phyloP scores from a whole-genome alignment of 2,888 invertebrate genomes.

The Caenorhabditis japonica region DNA sequence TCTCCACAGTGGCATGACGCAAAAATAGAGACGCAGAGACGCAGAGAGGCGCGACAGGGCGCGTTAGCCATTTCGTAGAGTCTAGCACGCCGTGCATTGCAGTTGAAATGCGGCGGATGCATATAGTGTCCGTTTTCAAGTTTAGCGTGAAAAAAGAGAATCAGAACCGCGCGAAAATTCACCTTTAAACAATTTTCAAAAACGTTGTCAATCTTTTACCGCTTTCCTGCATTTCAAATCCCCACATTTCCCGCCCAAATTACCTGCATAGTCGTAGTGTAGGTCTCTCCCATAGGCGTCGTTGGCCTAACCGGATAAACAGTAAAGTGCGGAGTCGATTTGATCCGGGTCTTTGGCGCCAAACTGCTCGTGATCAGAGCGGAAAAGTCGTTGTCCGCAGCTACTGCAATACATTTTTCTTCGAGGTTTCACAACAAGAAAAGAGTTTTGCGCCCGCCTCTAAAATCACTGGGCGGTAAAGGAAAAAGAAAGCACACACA shows the following conservation, averaged over 20 bases:
- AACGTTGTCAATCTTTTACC: no score
- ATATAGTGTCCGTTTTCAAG: no score
- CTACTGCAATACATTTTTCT: constrained; percentile 12
- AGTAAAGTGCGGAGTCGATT: constrained; percentile 60
- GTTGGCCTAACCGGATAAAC: constrained; percentile 72
- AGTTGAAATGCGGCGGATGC: no score
- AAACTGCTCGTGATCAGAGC: constrained; percentile 45
- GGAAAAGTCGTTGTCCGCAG: constrained; percentile 30
- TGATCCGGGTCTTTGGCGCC: constrained; percentile 39
- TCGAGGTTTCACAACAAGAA: no score
- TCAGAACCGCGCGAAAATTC: no score
- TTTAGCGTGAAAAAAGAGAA: no score
- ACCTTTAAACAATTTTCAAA: no score
- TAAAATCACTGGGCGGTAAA: constrained; percentile 4
- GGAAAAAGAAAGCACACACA: constrained; percentile 25
- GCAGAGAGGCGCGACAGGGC: no score
- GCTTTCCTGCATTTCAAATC: neutral
- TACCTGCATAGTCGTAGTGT: constrained; percentile 69
- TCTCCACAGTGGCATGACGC: no score
- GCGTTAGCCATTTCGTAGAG: no score
- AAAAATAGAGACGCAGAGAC: no score
- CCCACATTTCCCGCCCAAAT: neutral
- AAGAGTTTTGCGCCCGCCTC: constrained; percentile 22
- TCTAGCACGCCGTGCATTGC: no score
- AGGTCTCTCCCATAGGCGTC: constrained; percentile 72